A percentile compares a stretch with the other conserved stretches of the same genome.
Evolutionary conservation across 2,797 vertebrate genomes (phyloP).

Genomic region (Spinibarbus caldwelli): DNA sequence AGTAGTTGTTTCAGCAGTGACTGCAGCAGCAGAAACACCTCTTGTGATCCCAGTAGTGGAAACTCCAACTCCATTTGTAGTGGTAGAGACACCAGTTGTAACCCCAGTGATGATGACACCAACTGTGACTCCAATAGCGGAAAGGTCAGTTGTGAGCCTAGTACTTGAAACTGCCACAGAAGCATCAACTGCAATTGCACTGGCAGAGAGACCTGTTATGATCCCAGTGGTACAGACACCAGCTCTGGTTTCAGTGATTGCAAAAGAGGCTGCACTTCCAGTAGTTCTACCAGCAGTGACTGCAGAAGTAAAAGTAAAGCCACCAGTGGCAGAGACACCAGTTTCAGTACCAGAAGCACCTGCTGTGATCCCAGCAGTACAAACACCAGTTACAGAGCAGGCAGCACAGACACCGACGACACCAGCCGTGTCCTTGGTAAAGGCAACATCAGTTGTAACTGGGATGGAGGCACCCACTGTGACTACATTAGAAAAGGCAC

Average conservation of each 20-base stretch:
- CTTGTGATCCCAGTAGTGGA: background rate
- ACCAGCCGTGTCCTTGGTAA: background rate
- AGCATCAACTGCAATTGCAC: background rate
- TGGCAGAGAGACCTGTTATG: background rate
- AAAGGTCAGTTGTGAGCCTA: conserved; percentile 9
- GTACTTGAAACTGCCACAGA: background rate
- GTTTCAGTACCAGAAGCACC: conserved; percentile 24
- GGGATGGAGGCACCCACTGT: background rate
- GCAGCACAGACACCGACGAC: background rate
- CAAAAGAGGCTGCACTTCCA: conserved; percentile 16
- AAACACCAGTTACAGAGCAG: background rate
- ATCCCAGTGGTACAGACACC: conserved; percentile 13
- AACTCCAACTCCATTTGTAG: background rate
- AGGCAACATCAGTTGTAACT: background rate
- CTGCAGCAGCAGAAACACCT: background rate
- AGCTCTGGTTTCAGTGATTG: conserved; percentile 3
- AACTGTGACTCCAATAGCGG: background rate
- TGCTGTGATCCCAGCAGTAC: background rate
- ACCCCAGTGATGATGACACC: background rate
- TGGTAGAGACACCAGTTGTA: background rate
- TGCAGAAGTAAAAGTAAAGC: conserved; percentile 1
- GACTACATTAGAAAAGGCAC: background rate
- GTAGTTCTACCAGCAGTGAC: background rate
- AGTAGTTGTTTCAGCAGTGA: conserved; percentile 4
- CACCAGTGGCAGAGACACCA: background rate